phyloP scores from a whole-genome alignment of 35 echinoderm and acorn worm genomes.

The Anneissia japonica region DNA sequence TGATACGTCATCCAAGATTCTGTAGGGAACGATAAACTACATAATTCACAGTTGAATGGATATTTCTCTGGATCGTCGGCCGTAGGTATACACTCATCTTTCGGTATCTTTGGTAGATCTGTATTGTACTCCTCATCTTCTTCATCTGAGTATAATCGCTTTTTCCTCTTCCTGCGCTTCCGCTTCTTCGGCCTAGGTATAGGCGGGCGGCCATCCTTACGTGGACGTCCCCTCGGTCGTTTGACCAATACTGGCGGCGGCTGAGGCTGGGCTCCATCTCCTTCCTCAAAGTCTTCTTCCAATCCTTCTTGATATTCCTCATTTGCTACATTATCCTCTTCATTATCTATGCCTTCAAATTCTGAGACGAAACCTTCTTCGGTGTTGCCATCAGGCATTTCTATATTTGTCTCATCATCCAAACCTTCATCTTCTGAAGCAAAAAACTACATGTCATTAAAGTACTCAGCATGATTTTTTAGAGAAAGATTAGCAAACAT shows the following conservation, averaged over 20 bases:
- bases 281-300: conserved; percentile 10
- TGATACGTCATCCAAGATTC: conserved; percentile 84
- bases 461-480: too few species aligned
- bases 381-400: not conserved
- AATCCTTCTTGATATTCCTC: not conserved
- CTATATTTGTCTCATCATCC: not conserved
- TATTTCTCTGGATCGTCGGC: conserved; percentile 53
- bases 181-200: conserved; percentile 46
- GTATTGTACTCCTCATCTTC: conserved; percentile 45
- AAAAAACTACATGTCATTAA: not conserved
- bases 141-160: conserved; percentile 30
- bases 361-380: conserved; percentile 41
- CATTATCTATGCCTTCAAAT: conserved; percentile 53
- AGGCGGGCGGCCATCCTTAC: conserved; percentile 64
- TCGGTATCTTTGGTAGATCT: conserved; percentile 25
- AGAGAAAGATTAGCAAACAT: too few species aligned
- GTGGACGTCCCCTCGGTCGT: conserved; percentile 54
- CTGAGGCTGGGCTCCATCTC: not conserved
- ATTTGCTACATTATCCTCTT: conserved; percentile 34
- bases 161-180: conserved; percentile 10
- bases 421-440: not conserved
- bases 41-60: conserved; percentile 64
- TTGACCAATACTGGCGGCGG: conserved; percentile 12
- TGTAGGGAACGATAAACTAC: conserved; percentile 63
- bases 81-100: conserved; percentile 82